Evolutionary conservation across 1,140 invertebrate genomes (phyloP).

Genomic region (Yoshiicerus persimilis): DNA sequence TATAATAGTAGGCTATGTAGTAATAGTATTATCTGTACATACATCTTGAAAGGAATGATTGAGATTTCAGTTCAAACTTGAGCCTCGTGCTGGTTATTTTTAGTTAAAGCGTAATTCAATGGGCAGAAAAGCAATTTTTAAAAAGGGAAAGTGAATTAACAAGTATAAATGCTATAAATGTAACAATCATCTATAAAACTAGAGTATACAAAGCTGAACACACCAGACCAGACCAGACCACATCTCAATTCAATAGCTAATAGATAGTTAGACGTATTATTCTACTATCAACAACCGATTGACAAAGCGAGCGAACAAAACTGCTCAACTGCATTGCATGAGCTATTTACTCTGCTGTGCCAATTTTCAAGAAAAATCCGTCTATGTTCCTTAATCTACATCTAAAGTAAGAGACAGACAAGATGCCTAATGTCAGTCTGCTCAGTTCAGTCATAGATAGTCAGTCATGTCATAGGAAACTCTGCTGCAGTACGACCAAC

Average conservation of each 20-base stretch:
- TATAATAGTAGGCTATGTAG: background rate
- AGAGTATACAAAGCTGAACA: background rate
- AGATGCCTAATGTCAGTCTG: background rate
- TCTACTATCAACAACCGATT: background rate
- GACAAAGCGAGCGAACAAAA: background rate
- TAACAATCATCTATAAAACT: background rate
- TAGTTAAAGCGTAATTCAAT: background rate
- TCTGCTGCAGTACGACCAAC: background rate
- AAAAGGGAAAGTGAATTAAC: constrained; percentile 10
- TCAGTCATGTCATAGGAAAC: background rate
- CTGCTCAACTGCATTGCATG: background rate
- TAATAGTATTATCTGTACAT: background rate
- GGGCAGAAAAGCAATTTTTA: background rate
- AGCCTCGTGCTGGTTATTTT: background rate
- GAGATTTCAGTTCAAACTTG: background rate
- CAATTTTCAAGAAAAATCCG: background rate
- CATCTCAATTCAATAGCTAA: background rate
- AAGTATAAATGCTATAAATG: background rate
- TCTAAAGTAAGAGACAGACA: background rate
- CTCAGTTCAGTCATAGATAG: background rate
- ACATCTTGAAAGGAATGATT: background rate
- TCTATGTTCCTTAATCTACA: background rate
- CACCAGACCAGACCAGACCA: background rate
- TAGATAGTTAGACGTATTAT: background rate
- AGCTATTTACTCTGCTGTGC: background rate